phyloP scores from a whole-genome alignment of 2,888 invertebrate genomes.

The Molorchus minor region DNA sequence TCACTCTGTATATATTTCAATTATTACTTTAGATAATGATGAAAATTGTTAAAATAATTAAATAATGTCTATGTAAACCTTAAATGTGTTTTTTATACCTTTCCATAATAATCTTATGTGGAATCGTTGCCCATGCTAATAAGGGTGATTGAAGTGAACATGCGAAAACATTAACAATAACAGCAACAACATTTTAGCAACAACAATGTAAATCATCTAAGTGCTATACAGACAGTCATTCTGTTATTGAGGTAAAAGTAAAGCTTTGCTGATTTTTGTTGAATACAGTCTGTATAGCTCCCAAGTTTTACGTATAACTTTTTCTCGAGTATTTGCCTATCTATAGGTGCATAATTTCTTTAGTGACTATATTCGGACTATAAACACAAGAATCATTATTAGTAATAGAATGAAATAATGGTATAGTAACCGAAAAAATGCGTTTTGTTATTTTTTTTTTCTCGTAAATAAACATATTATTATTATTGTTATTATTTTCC shows the following conservation, averaged over 20 bases:
- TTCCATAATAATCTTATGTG: too few species aligned
- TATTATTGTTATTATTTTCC: too few species aligned
- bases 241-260: conserved; percentile 21
- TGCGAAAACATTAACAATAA: conserved; percentile 58
- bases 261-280: too few species aligned
- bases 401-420: too few species aligned
- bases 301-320: conserved; percentile 43
- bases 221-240: conserved; percentile 46
- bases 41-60: too few species aligned
- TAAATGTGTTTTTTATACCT: too few species aligned
- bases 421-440: too few species aligned
- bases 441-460: too few species aligned
- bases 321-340: conserved; percentile 36
- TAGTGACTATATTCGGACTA: conserved; percentile 19
- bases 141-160: conserved; percentile 11
- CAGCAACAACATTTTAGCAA: conserved; percentile 62
- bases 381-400: conserved; percentile 4
- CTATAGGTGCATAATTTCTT: conserved; percentile 31
- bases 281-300: conserved; percentile 40
- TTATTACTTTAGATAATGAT: too few species aligned
- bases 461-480: too few species aligned
- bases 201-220: conserved; percentile 56
- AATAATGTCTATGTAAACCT: too few species aligned
- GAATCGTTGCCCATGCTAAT: conserved; percentile 9
- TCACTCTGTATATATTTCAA: too few species aligned